Base-by-base conservation (phyloP, 2,113 vertebrate genomes). In the Coryphaenoides rupestris region DNA sequence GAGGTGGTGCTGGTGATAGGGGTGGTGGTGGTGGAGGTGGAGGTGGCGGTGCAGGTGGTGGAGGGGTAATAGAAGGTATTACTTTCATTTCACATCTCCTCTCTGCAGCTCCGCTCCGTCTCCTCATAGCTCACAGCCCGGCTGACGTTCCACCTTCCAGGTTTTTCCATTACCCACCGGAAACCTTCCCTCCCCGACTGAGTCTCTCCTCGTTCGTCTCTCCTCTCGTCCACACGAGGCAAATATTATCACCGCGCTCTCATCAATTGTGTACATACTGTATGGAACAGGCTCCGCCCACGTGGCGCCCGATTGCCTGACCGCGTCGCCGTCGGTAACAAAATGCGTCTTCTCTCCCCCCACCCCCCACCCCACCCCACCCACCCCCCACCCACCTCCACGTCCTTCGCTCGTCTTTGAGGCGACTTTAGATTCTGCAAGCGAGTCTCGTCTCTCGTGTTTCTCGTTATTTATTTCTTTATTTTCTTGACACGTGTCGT, bases 51-150 rank as follows among this genome's bases (percentile, higher is more conserved):
- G 33, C 13, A 40, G 33, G 33, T 40, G 33, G 33, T 40, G 15
- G 16, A n/a, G 47, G 80, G 83, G 86, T 86, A 85, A 86, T 84
- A 79, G 87, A 85, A 83, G 86, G 88, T 88, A 88, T 90, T 89
- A 87, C 87, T 85, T 90, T 87, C 70, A 83, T 88, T 86, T 72
- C 84, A 83, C 87, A 88, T 86, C 86, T 84, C 81, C 84, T 74
- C 84, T 74, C 57, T n/a, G 6, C 26, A 19, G 12, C 9, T 14
- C 54, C 26, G 16, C 17, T 70, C 83, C 85, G 76, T 85, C 82
- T 80, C 87, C 90, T 81, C 81, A 86, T 86, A 84, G 77, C 79
- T 75, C 77, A 82, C 77, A 89, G 85, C 84, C 78, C 75, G 83
- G 72, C 83, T 88, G 83, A 86, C 79, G 86, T 71, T 77, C 71